phyloP scores from a whole-genome alignment of 1,140 invertebrate genomes.

The Latrodectus geometricus region DNA sequence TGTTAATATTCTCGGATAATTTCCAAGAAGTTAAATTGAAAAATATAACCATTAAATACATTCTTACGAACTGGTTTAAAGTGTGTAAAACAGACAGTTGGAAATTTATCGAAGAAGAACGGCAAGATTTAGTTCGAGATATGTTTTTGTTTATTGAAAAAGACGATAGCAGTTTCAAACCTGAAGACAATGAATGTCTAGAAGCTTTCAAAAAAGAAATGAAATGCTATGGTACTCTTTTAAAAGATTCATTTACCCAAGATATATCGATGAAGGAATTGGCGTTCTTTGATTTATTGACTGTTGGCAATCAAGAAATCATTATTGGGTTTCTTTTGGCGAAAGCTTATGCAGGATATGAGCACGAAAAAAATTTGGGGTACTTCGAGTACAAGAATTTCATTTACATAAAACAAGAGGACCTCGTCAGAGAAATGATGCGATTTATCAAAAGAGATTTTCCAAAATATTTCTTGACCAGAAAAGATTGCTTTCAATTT shows the following conservation, averaged over 20 bases:
- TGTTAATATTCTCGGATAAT: neutral
- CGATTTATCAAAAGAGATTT: neutral
- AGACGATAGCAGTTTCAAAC: neutral
- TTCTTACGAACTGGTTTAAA: neutral
- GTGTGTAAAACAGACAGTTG: neutral
- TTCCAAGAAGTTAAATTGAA: neutral
- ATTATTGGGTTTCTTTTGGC: neutral
- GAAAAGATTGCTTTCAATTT: neutral
- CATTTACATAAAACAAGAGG: neutral
- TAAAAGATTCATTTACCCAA: neutral
- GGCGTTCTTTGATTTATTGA: neutral
- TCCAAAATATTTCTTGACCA: neutral
- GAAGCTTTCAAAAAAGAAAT: neutral
- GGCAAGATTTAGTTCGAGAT: neutral
- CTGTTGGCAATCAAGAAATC: neutral
- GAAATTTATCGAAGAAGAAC: neutral
- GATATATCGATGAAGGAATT: neutral
- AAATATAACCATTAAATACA: neutral
- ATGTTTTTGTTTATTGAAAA: neutral
- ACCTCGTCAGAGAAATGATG: neutral
- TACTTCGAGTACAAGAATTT: neutral
- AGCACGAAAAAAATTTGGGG: neutral
- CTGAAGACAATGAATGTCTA: neutral
- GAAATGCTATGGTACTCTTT: neutral
- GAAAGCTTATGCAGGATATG: neutral